Evolutionary conservation across 1,140 invertebrate species (phyloP), one percentile per base, ranked within the genome.

Genomic region (Dendrolimus punctatus): DNA sequence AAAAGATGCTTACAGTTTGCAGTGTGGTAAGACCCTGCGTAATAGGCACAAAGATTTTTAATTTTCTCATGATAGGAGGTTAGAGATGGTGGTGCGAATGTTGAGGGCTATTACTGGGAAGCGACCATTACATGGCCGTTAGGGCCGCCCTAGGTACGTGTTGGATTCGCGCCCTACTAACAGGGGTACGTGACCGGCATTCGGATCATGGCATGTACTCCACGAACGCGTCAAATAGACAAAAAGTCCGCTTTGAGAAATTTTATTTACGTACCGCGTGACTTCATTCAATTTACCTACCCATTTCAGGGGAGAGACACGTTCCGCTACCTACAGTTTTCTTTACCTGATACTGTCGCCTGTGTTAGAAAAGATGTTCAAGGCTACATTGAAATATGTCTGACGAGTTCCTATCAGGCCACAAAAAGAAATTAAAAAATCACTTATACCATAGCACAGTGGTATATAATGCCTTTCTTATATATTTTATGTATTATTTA

Each of bases 41-140:
- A 23, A 23, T 23, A 3, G 5, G 40, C 9, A 40, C 42, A 50
- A 50, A 50, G n/a, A 50, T 42, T 81, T 83, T 81, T 76, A 83
- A 76, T 83, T 80, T 75, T 60, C 69, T 66, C 61, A 60, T 71
- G 61, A 64, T 63, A 60, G 40, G 49, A 52, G 50, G 63, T 57
- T 48, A 46, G 62, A 52, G 46, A 53, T 43, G 58, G 62, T 60
- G 64, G 72, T 48, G 60, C 60, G 60, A 65, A 73, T 71, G 72
- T 72, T 74, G 55, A 57, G 49, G 58, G 68, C 60, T 71, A 74
- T 73, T 77, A 80, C 61, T 66, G 64, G 64, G 55, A 61, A 62
- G 55, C 60, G 54, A 65, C 70, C 73, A 84, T 81, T 84, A 81
- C 73, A 60, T 60, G 73, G 65, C 68, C 66, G 75, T 81, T 81